Conservation (phyloP, 2,113 vertebrate species). For the Oncorhynchus clarkii region DNA sequence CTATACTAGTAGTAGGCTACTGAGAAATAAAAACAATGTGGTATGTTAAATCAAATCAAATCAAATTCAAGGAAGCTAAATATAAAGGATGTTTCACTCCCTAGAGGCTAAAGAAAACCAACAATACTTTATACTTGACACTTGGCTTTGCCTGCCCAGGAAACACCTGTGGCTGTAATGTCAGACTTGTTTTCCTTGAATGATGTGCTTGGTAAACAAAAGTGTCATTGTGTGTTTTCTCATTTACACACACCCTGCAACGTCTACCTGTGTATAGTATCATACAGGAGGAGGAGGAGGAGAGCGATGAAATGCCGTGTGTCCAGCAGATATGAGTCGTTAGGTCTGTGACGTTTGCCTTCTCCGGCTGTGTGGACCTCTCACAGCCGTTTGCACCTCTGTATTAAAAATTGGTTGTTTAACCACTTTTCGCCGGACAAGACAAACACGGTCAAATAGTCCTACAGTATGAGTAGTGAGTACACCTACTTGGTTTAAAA, state of each 20-base stretch:
- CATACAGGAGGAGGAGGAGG: not conserved
- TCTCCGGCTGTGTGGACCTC: not conserved
- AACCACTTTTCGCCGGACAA: too few species aligned
- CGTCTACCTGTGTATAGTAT: not conserved
- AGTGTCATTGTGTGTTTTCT: not conserved
- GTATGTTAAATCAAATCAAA: slow-evolving; percentile 12
- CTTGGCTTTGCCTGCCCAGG: slow-evolving; percentile 6
- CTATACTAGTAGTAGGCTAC: not conserved
- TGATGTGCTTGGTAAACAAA: slow-evolving; percentile 10
- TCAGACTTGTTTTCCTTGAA: slow-evolving; percentile 22
- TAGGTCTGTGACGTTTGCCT: not conserved
- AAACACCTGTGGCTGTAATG: slow-evolving; percentile 12
- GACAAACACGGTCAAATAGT: not conserved
- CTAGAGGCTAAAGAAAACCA: slow-evolving; percentile 17
- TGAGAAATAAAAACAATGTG: not conserved
- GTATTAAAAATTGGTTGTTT: slow-evolving; percentile 18
- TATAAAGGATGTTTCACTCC: not conserved
- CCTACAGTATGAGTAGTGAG: too few species aligned
- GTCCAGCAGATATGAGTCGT: not conserved
- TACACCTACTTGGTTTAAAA: not conserved
- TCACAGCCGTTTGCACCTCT: slow-evolving; percentile 6
- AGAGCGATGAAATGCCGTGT: not conserved
- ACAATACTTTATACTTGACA: not conserved
- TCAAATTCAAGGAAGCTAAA: not conserved
- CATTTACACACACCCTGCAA: not conserved